Evolutionary conservation across 2,797 vertebrate species (phyloP).

Genomic region (Xenops minutus): DNA sequence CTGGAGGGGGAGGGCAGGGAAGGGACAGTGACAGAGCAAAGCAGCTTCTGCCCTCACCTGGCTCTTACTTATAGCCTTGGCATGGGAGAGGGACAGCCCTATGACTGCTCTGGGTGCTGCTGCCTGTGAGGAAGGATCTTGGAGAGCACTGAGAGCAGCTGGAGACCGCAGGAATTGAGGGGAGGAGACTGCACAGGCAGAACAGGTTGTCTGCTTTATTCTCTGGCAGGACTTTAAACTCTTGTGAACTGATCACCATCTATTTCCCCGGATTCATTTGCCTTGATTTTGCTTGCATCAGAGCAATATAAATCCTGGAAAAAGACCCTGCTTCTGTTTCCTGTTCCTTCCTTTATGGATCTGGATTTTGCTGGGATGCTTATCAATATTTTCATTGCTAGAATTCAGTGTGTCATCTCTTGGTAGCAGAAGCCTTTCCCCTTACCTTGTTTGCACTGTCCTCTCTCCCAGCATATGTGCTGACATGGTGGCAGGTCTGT

Average conservation of each 20-base stretch:
- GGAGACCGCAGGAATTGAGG: too few relatives aligned
- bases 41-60: not conserved
- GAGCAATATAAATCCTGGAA: not conserved
- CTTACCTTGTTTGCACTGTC: accelerated
- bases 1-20: too few relatives aligned
- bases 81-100: not conserved
- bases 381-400: not conserved
- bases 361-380: not conserved
- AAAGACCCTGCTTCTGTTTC: not conserved
- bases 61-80: not conserved
- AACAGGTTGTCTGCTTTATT: accelerated
- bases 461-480: not conserved
- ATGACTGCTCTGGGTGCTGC: not conserved
- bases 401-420: not conserved
- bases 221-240: not conserved
- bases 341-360: not conserved
- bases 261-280: not conserved
- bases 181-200: accelerated
- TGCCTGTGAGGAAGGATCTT: not conserved
- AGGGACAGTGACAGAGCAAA: not conserved
- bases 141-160: not conserved
- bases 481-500: not conserved
- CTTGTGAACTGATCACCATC: not conserved
- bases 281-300: not conserved
- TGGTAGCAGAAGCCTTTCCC: not conserved